Evolutionary conservation across 1,140 invertebrate species (phyloP).

Genomic region (Drosophila melanogaster): Release_6_plus_ISO1_MT NT_033777.3:9855501-9856000

Average conservation of each 20-base stretch:
- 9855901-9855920: conserved; percentile 52
- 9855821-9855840: conserved; percentile 56
- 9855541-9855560: not conserved
- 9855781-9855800: conserved; percentile 55
- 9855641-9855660: conserved; percentile 56
- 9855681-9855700: conserved; percentile 26
- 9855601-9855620: conserved; percentile 44
- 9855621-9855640: conserved; percentile 45
- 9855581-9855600: conserved; percentile 4
- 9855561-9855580: conserved; percentile 7
- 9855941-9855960: conserved; percentile 73
- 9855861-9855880: conserved; percentile 30
- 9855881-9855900: conserved; percentile 56
- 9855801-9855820: conserved; percentile 66
- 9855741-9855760: conserved; percentile 55
- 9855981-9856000: conserved; percentile 78
- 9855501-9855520: too few species aligned
- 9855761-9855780: conserved; percentile 13
- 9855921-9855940: conserved; percentile 9
- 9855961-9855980: conserved; percentile 62
- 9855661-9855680: conserved; percentile 61
- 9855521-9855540: not conserved
- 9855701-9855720: conserved; percentile 58
- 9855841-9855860: conserved; percentile 52
- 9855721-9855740: conserved; percentile 54